Conservation (phyloP, 2,888 invertebrate genomes). For the Creontiades dilutus region DNA sequence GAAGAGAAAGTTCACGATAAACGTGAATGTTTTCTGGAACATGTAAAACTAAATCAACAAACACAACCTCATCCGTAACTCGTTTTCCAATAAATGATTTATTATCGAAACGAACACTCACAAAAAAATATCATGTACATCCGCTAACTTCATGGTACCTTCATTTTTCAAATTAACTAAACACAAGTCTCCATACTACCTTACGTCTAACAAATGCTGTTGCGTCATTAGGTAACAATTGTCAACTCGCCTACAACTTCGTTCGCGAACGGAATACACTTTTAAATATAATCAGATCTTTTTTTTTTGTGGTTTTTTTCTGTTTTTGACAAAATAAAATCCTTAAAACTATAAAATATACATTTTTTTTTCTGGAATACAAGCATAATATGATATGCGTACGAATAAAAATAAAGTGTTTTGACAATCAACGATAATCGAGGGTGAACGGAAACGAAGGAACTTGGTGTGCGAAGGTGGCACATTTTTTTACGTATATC, state of each 20-base stretch:
- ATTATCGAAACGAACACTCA: slow-evolving; percentile 39
- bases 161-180: background rate
- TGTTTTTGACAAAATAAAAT: slow-evolving; percentile 12
- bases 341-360: background rate
- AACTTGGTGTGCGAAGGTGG: background rate
- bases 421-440: background rate
- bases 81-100: slow-evolving; percentile 25
- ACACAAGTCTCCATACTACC: no score
- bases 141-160: slow-evolving; percentile 3
- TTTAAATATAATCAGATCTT: slow-evolving; percentile 16
- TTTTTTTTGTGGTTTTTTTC: background rate
- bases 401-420: background rate
- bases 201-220: background rate
- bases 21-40: no score
- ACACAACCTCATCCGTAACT: background rate
- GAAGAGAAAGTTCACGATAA: no score
- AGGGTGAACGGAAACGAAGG: background rate
- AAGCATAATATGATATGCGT: background rate
- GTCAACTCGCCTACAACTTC: background rate
- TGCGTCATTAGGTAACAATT: slow-evolving; percentile 9
- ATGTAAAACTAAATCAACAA: no score
- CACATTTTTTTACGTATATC: no score
- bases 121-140: background rate
- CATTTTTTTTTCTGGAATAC: slow-evolving; percentile 3
- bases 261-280: background rate